Percentiles rank a stretch among this genome's conserved stretches.
Evolutionary conservation across 1,140 invertebrate species (phyloP).

Genomic region (Ceratina japonica): DNA sequence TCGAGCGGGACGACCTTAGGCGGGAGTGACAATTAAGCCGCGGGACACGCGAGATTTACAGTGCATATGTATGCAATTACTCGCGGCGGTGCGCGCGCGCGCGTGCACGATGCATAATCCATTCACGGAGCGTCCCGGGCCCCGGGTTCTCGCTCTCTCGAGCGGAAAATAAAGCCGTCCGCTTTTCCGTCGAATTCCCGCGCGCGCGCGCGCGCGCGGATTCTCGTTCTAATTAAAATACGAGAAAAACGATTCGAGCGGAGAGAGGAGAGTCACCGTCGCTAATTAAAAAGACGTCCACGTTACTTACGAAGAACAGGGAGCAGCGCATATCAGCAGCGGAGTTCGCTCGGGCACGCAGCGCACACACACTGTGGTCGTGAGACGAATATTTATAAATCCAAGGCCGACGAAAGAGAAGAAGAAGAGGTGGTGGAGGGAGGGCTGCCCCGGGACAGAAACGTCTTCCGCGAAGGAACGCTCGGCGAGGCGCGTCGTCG

Average conservation of each 20-base stretch:
- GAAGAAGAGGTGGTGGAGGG: too few relatives aligned
- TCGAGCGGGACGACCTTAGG: slow-evolving; percentile 5
- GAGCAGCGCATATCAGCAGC: not conserved
- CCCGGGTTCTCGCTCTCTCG: not conserved
- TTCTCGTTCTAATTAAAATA: too few relatives aligned
- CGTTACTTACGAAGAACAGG: not conserved
- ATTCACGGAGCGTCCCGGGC: slow-evolving; percentile 21
- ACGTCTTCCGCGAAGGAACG: slow-evolving; percentile 2
- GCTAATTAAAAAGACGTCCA: too few relatives aligned
- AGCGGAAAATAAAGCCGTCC: not conserved
- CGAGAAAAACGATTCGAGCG: too few relatives aligned
- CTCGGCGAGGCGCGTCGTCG: not conserved
- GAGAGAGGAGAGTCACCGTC: too few relatives aligned
- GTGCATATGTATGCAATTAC: slow-evolving; percentile 24
- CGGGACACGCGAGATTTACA: slow-evolving; percentile 23
- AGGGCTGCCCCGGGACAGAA: not conserved
- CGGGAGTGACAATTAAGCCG: slow-evolving; percentile 22
- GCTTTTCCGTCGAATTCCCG: not conserved
- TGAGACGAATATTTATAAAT: slow-evolving; percentile 38
- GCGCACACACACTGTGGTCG: not conserved
- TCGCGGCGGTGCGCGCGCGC: not conserved
- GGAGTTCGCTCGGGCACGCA: not conserved
- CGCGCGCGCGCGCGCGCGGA: too few relatives aligned
- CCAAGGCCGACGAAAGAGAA: not conserved
- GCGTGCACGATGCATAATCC: slow-evolving; percentile 15